Evolutionary conservation across 2,888 invertebrate species (phyloP).

Genomic region (Cinara cedri): DNA sequence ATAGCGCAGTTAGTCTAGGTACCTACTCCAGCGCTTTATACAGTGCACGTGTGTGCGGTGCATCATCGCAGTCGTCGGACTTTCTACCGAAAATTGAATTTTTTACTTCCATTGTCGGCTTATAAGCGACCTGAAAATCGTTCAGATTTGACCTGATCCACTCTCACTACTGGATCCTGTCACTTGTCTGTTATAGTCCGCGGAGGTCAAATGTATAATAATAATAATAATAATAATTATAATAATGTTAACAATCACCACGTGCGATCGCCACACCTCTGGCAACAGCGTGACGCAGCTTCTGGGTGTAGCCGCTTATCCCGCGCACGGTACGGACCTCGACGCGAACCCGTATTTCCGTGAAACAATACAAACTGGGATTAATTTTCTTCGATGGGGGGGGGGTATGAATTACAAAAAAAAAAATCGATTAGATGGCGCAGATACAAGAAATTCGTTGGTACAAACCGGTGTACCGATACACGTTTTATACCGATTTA

Average conservation of each 20-base stretch:
- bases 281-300: conserved; percentile 10
- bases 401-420: no score
- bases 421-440: no score
- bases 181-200: background rate
- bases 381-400: no score
- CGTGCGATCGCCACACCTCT: conserved; percentile 28
- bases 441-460: no score
- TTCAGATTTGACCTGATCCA: conserved; percentile 21
- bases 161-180: conserved; percentile 23
- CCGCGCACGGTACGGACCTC: background rate
- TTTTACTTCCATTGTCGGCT: background rate
- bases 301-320: conserved; percentile 18
- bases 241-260: background rate
- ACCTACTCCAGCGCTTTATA: background rate
- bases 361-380: no score
- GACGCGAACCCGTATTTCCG: background rate
- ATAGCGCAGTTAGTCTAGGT: no score
- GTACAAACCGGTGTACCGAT: no score
- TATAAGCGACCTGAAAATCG: conserved; percentile 16
- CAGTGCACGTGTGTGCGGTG: background rate
- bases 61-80: background rate
- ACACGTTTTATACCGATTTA: no score
- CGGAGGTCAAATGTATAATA: conserved; percentile 7
- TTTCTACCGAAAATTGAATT: conserved; percentile 51
- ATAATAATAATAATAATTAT: background rate